Percentiles rank a stretch among this genome's conserved stretches.
phyloP scores from a whole-genome alignment of 2,888 invertebrate genomes.

The Diarsia mendica region DNA sequence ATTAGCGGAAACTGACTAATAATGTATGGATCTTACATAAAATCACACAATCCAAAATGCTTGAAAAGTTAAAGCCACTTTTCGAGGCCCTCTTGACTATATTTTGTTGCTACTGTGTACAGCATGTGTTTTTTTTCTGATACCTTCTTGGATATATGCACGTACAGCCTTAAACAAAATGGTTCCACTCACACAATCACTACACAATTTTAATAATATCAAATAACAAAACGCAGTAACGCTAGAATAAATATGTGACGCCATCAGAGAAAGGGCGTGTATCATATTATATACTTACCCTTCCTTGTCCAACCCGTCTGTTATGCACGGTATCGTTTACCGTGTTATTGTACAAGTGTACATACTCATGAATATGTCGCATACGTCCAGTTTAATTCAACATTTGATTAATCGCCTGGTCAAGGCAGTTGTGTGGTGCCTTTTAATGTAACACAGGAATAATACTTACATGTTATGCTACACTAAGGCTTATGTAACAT shows the following conservation, averaged over 20 bases:
- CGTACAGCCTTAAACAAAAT: not conserved
- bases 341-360: conserved; percentile 39
- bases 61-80: not conserved
- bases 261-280: conserved; percentile 78
- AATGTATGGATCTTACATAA: not conserved
- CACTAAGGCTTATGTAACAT: not conserved
- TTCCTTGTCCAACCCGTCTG: conserved; percentile 75
- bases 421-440: not conserved
- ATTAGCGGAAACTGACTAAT: not conserved
- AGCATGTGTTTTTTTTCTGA: not conserved
- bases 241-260: conserved; percentile 64
- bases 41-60: not conserved
- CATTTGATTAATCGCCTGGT: conserved; percentile 35
- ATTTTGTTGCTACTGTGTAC: not conserved
- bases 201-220: conserved; percentile 33
- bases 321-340: conserved; percentile 64
- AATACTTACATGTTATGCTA: not conserved
- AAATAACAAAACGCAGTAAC: conserved; percentile 58
- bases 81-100: not conserved
- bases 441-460: not conserved
- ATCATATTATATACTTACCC: conserved; percentile 70
- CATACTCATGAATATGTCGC: conserved; percentile 41
- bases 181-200: not conserved
- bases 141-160: not conserved
- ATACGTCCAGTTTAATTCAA: conserved; percentile 11